Evolutionary conservation across 1,140 invertebrate genomes (phyloP), one percentile per base, ranked within the genome.

Genomic region (Caerostris darwini): DNA sequence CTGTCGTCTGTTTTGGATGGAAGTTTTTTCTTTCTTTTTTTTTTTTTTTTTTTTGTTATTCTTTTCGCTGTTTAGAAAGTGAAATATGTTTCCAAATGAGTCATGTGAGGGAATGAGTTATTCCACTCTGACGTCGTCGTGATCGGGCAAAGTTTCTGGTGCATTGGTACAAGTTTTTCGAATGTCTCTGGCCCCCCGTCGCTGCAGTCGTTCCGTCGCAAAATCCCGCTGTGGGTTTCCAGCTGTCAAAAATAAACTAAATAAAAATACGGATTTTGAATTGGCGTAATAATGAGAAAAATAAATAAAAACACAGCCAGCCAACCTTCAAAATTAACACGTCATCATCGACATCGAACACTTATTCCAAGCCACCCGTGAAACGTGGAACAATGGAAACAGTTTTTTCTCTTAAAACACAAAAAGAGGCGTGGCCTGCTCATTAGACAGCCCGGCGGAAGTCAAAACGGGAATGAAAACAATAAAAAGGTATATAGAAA

Each of bases 371-470:
- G 54, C 85, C 67, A 89, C 50, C 92, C 85, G 82, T 93, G 92
- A 92, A 92, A 83, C 56, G n/a, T 8, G 50, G 34, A 94, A 94
- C 92, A 94, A 94, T 94, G 71, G 85, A 67, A 94, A 69, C 64
- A 14, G 81, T 89, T 34, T 71, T 90, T 82, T 94, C 92, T 57
- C 92, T 94, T 88, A 94, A 94, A 90, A 94, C 85, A 67, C 85
- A 86, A 87, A 94, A 94, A 94, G 69, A 69, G 92, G 92, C 92
- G 92, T 88, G 92, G 34, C 71, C 50, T 64, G 56, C 86, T 94
- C 92, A 94, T 94, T 94, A 94, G 89, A 88, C 67, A 67, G n/a
- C 34, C n/a, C 92, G 85, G 81, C 92, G 92, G 92, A 93, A 86
- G 92, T 93, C 87, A 67, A 87, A 91, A 90, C 77, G 67, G 69